Evolutionary conservation across 2,888 invertebrate genomes (phyloP).

Genomic region (Andrena marginata): DNA sequence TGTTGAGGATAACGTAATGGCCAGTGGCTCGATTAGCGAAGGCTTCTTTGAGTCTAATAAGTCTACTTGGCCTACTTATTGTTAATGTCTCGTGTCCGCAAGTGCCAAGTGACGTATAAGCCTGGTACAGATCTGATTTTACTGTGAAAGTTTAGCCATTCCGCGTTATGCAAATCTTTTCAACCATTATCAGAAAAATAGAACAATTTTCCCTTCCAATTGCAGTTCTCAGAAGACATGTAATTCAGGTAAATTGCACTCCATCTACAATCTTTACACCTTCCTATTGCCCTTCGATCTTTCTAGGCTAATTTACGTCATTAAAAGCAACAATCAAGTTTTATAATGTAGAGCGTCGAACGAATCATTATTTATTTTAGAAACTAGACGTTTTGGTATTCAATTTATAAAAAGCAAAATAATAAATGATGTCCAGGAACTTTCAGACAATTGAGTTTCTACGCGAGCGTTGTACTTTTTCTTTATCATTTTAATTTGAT

Average conservation of each 20-base stretch:
- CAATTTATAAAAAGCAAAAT: too few relatives aligned
- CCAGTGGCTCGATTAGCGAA: slow-evolving; percentile 62
- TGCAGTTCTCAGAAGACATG: too few relatives aligned
- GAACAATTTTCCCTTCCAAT: background rate
- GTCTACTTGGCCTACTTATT: slow-evolving; percentile 71
- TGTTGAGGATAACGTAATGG: slow-evolving; percentile 61
- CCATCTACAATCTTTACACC: too few relatives aligned
- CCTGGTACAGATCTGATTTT: slow-evolving; percentile 55
- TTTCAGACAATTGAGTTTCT: too few relatives aligned
- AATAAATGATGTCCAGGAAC: too few relatives aligned
- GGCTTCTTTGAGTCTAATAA: slow-evolving; percentile 64
- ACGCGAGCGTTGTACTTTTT: background rate
- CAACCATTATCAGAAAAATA: background rate
- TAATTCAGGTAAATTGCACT: too few relatives aligned
- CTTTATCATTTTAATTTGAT: background rate
- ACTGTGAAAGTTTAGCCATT: slow-evolving; percentile 26
- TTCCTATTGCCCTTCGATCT: too few relatives aligned
- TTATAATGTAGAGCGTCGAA: too few relatives aligned
- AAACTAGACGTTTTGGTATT: too few relatives aligned
- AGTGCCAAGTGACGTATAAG: slow-evolving; percentile 49
- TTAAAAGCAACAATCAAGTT: too few relatives aligned
- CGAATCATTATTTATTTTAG: too few relatives aligned
- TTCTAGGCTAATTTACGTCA: too few relatives aligned
- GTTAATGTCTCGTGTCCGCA: slow-evolving; percentile 67
- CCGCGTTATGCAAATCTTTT: background rate